Base-by-base conservation (phyloP, 2,888 invertebrate species). In the Unio delphinus region DNA sequence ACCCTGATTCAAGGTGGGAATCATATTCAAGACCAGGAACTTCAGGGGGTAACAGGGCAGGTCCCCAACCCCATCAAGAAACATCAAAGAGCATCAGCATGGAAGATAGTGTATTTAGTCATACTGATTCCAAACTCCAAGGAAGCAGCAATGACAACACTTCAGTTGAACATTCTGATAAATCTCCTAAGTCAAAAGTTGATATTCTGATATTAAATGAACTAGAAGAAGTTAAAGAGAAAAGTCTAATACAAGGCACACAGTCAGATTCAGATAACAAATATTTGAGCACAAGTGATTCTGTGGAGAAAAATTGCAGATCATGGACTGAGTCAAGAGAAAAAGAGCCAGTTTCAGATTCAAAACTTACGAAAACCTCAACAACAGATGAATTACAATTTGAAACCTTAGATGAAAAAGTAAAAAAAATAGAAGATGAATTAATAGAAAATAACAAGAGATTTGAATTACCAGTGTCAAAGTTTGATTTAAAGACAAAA, bases 1-100 rank as follows among this genome's bases (percentile, higher is more conserved):
- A 79, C 67, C 78, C 77, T 4, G 76, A 75, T 45, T 68, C 75
- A 1, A 74, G 70, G 64, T 83, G 83, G 83, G 81, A 80, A 62
- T 78, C 79, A 3, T 76, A 75, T 57, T 83, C 45, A 15, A 45
- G 45, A 15, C 45, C 45, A 45, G 45, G 45, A 45, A 45, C 45
- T 45, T 45, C 45, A 45, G 45, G 15, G 1, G 15, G 11, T 45
- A 45, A 45, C 45, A 45, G 11, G 15, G 15, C 45, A 45, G 45
- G 15, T 45, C 45, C 45, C 45, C 45, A 45, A 45, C 45, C 45
- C 45, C 45, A 45, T 45, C 45, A 45, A 15, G 15, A 15, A 45
- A 15, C 45, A 45, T 70, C 76, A 15, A 79, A 79, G 61, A 67
- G 74, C n/a, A 26, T 63, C 30, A 65, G 74, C 54, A 72, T 70